These are phyloP conservation scores for Epizoanthus fatuus DNA, from an alignment of 92 coral and sea anemone species.

Conservation along the genomic window DNA sequence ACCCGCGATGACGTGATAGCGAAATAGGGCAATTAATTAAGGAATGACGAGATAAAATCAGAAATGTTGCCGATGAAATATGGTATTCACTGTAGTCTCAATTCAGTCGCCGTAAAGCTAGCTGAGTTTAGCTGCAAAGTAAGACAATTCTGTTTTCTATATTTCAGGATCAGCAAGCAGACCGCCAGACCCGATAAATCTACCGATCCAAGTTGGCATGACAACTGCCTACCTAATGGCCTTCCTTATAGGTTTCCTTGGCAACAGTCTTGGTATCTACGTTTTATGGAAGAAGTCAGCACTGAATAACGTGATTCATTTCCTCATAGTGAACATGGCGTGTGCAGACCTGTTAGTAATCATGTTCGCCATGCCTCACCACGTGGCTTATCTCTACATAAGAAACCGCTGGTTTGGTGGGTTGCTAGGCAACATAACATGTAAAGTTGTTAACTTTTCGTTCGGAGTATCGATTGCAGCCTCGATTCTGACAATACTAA, in stretches of 20 bases:
- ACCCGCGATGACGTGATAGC: no score
- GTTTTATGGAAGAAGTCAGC: constrained; percentile 4
- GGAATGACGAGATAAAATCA: no score
- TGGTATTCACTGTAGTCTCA: no score
- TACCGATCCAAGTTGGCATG: constrained; percentile 12
- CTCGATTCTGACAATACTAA: constrained; percentile 23
- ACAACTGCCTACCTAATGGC: constrained; percentile 22
- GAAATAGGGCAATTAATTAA: no score
- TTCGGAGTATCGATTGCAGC: constrained; percentile 39
- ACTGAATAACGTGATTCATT: constrained; percentile 3
- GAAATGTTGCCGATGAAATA: no score
- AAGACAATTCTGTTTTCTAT: no score
- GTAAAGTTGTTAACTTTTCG: neutral
- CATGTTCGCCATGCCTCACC: neutral
- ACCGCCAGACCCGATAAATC: neutral
- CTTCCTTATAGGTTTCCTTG: constrained; percentile 35
- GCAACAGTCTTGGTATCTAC: constrained; percentile 36
- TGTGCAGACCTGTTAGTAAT: constrained; percentile 29
- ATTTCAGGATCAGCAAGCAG: neutral
- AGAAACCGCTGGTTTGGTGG: constrained; percentile 32
- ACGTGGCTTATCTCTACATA: constrained; percentile 11
- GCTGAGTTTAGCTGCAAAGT: no score
- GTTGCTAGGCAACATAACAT: constrained; percentile 12
- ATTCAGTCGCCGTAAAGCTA: no score
- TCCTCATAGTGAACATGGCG: constrained; percentile 31